A percentile compares a stretch with the other conserved stretches of the same genome.
These are phyloP conservation scores for Acanthosepion pharaonis DNA, from an alignment of 2,888 invertebrate genomes.

Conservation along the genomic window DNA sequence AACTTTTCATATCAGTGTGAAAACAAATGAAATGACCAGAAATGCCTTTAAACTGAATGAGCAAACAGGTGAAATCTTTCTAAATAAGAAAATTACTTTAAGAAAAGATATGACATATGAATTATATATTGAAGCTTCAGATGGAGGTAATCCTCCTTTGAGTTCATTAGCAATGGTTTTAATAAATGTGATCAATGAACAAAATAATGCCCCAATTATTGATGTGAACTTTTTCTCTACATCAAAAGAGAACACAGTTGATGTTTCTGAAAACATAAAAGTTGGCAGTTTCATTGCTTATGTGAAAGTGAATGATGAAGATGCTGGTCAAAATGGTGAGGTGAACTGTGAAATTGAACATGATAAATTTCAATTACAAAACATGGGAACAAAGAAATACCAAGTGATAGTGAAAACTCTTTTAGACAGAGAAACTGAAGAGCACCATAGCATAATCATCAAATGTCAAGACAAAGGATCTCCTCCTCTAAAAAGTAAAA, in stretches of 20 bases:
- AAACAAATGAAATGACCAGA: not conserved
- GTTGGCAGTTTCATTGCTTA: constrained; percentile 9
- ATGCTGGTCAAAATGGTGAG: not conserved
- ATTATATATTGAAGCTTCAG: not conserved
- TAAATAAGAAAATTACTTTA: not conserved
- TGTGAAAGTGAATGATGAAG: not conserved
- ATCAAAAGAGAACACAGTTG: not conserved
- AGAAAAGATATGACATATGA: not conserved
- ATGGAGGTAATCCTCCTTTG: not conserved
- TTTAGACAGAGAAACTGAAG: not conserved
- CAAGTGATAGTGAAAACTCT: constrained; percentile 1
- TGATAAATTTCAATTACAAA: not conserved
- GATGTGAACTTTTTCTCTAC: not conserved
- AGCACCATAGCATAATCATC: not conserved
- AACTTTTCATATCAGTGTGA: not conserved
- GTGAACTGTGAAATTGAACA: constrained; percentile 33
- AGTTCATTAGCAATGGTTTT: constrained; percentile 21
- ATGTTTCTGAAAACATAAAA: constrained; percentile 33
- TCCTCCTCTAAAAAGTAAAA: not conserved
- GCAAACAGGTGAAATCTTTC: not conserved
- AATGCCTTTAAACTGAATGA: not conserved
- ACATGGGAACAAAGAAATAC: not conserved
- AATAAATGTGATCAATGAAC: not conserved
- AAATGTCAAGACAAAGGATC: constrained; percentile 23
- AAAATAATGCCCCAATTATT: constrained; percentile 33